phyloP scores from a whole-genome alignment of 64 coral and sea anemone species.

The Montipora efflorescens region DNA sequence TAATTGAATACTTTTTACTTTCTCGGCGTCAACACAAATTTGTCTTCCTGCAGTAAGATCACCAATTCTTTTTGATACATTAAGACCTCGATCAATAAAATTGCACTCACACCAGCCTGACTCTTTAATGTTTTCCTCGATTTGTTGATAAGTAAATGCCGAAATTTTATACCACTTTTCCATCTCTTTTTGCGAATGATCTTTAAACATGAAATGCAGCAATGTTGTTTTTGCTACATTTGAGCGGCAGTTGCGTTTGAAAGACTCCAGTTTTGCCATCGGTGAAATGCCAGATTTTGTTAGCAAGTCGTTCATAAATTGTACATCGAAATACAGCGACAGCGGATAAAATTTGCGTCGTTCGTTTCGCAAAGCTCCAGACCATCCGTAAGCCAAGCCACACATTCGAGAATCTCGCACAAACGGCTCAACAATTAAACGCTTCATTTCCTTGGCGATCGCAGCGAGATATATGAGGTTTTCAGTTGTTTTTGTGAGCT shows the following conservation, averaged over 20 bases:
- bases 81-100: conserved; percentile 90
- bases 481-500: conserved; percentile 95
- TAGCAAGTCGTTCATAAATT: conserved; percentile 85
- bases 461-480: conserved; percentile 93
- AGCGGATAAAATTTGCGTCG: conserved; percentile 88
- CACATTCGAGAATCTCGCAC: conserved; percentile 99
- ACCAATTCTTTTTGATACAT: conserved; percentile 76
- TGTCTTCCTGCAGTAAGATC: conserved; percentile 68
- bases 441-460: conserved; percentile 65
- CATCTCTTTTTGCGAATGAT: conserved; percentile 53
- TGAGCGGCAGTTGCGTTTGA: conserved; percentile 76
- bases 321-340: conserved; percentile 84
- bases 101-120: conserved; percentile 91
- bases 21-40: conserved; percentile 92
- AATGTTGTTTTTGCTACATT: conserved; percentile 63
- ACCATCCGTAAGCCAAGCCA: conserved; percentile 87
- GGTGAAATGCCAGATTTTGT: conserved; percentile 61
- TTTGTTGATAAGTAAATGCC: conserved; percentile 33
- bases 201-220: conserved; percentile 91
- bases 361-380: conserved; percentile 67
- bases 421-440: conserved; percentile 86
- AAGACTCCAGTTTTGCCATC: conserved; percentile 70
- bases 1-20: conserved; percentile 54
- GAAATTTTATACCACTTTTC: conserved; percentile 88
- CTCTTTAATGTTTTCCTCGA: conserved; percentile 33